A percentile compares a stretch with the other conserved stretches of the same genome.
phyloP scores from a whole-genome alignment of 2,888 invertebrate species.

The Sphaerophoria taeniata region DNA sequence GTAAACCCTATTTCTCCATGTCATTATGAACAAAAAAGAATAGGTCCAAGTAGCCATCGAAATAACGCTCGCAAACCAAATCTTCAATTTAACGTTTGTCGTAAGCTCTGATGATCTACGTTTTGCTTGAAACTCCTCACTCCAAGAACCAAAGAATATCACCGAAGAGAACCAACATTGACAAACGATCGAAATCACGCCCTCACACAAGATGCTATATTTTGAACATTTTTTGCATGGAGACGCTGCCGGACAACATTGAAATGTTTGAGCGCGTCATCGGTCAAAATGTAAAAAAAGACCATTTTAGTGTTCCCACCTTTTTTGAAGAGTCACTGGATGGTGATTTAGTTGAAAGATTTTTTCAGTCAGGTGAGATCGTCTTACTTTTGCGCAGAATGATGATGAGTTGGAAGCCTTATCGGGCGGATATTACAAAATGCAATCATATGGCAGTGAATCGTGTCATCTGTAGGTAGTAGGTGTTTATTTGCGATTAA shows the following conservation, averaged over 20 bases:
- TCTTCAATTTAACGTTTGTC: conserved; percentile 8
- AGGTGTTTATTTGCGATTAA: background rate
- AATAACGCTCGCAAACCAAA: conserved; percentile 50
- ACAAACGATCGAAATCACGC: conserved; percentile 75
- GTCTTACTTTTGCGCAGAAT: conserved; percentile 55
- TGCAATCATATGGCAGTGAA: conserved; percentile 59
- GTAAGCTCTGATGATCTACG: conserved; percentile 63
- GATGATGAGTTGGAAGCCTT: conserved; percentile 64
- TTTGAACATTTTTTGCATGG: too few relatives aligned
- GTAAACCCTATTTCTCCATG: conserved; percentile 18
- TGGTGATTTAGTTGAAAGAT: conserved; percentile 37
- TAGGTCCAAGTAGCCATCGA: conserved; percentile 57
- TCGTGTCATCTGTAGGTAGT: background rate
- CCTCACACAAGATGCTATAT: conserved; percentile 54
- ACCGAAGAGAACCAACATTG: conserved; percentile 44
- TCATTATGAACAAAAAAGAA: conserved; percentile 46
- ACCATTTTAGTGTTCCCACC: conserved; percentile 42
- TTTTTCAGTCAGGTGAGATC: conserved; percentile 60
- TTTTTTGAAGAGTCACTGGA: conserved; percentile 14
- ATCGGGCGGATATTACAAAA: conserved; percentile 66
- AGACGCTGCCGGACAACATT: conserved; percentile 36
- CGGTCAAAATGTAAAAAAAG: conserved; percentile 62
- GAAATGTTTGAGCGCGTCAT: conserved; percentile 73
- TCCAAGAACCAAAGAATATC: background rate
- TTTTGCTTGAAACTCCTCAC: conserved; percentile 19